phyloP scores from a whole-genome alignment of 2,888 invertebrate genomes.

The Micoletzkya japonica region DNA sequence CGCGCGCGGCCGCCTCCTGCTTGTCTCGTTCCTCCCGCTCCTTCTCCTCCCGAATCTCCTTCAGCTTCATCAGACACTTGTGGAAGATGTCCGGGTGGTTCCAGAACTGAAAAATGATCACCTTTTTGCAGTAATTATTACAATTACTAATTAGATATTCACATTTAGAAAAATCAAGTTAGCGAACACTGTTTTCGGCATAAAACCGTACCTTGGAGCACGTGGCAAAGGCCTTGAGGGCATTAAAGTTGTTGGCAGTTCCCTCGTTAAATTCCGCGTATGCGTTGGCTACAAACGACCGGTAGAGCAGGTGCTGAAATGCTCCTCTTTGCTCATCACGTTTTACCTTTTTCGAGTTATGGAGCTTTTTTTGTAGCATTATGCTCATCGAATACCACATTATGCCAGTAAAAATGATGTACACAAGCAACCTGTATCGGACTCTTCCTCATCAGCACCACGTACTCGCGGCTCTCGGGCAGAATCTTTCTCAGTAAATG shows the following conservation, averaged over 20 bases:
- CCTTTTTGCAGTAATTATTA: background rate
- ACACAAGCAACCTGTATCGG: slow-evolving; percentile 71
- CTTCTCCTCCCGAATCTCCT: slow-evolving; percentile 26
- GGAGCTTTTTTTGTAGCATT: no score
- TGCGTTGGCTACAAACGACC: slow-evolving; percentile 80
- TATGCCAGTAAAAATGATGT: no score
- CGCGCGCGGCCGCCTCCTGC: slow-evolving; percentile 17
- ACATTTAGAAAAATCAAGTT: background rate
- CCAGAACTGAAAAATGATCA: slow-evolving; percentile 65
- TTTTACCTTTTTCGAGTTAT: no score
- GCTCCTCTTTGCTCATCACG: no score
- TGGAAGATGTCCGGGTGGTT: slow-evolving; percentile 68
- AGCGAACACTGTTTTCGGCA: background rate
- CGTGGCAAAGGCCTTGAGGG: slow-evolving; percentile 94
- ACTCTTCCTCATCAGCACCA: slow-evolving; percentile 86
- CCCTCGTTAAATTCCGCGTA: slow-evolving; percentile 46
- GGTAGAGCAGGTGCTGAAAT: slow-evolving; percentile 80
- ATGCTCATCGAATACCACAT: no score
- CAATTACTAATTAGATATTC: background rate
- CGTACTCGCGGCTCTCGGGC: slow-evolving; percentile 92
- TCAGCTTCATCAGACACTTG: slow-evolving; percentile 38
- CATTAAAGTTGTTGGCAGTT: slow-evolving; percentile 73
- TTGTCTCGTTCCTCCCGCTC: slow-evolving; percentile 31
- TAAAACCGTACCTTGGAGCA: slow-evolving; percentile 80
- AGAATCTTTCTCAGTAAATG: slow-evolving; percentile 86